These are phyloP conservation scores for Craseonycteris thonglongyai DNA, from an alignment of 2,113 vertebrate genomes.

Conservation along the genomic window DNA sequence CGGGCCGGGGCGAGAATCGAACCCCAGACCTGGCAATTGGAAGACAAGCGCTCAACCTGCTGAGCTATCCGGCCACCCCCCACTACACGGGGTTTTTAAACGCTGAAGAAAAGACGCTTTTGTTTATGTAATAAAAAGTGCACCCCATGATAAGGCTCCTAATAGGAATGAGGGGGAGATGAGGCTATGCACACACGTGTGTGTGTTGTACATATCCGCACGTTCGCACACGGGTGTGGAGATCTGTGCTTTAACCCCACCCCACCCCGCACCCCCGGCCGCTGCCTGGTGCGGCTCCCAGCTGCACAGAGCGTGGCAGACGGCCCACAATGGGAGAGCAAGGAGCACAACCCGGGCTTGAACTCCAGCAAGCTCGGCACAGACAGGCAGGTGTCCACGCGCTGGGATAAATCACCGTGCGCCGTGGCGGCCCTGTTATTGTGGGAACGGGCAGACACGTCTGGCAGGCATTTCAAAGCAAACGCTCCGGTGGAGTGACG, in stretches of 20 bases:
- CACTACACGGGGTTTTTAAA: too few species aligned
- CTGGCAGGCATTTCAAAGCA: constrained; percentile 83
- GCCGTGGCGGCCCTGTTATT: constrained; percentile 76
- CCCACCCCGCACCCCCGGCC: too few species aligned
- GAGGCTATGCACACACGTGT: not conserved
- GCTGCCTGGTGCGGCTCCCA: not conserved
- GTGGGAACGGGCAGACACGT: constrained; percentile 80
- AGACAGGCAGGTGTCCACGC: constrained; percentile 34
- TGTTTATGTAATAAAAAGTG: not conserved
- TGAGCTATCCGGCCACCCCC: too few species aligned
- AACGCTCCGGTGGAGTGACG: constrained; percentile 76
- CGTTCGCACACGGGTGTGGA: not conserved
- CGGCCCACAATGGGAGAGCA: not conserved
- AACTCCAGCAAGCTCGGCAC: constrained; percentile 36
- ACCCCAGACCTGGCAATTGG: too few species aligned
- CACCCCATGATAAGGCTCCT: not conserved
- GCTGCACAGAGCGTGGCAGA: not conserved
- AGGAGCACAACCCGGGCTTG: not conserved
- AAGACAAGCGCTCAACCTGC: too few species aligned
- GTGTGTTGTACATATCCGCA: not conserved
- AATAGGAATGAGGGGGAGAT: not conserved
- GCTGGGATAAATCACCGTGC: constrained; percentile 70
- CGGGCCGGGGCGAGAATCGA: too few species aligned
- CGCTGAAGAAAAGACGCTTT: not conserved
- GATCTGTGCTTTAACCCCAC: not conserved